These are phyloP conservation scores for Acanthis flammea DNA, from an alignment of 2,797 vertebrate genomes.

Conservation along the genomic window DNA sequence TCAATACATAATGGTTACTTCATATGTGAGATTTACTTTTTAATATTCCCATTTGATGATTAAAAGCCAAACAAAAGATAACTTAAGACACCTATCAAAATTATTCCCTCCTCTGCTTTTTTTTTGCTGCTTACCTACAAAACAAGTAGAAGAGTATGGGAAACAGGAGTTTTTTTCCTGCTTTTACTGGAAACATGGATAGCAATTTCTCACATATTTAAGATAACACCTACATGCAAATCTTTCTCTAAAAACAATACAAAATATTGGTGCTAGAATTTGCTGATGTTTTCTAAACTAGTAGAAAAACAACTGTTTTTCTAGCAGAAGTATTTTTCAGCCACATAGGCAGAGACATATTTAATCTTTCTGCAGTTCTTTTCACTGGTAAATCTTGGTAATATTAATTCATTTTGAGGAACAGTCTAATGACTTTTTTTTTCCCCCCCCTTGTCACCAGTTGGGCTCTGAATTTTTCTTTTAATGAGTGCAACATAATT, in stretches of 20 bases:
- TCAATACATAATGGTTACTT: neutral
- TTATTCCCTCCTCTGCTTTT: neutral
- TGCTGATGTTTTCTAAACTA: neutral
- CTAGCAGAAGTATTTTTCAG: neutral
- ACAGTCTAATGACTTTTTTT: neutral
- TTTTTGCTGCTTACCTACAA: too few relatives aligned
- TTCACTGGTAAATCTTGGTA: neutral
- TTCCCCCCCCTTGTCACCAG: neutral
- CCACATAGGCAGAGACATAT: neutral
- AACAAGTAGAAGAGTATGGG: neutral
- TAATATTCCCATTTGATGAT: neutral
- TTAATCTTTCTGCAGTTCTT: neutral
- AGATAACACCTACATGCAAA: neutral
- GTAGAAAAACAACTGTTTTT: neutral
- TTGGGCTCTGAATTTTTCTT: slow-evolving; percentile 25
- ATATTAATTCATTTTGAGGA: slow-evolving; percentile 6
- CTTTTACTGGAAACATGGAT: neutral
- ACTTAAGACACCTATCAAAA: neutral
- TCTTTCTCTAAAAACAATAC: neutral
- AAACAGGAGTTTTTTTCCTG: neutral
- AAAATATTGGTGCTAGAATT: neutral
- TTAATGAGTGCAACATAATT: slow-evolving; percentile 68
- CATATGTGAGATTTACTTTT: neutral
- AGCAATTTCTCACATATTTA: neutral
- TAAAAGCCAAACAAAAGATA: neutral